A percentile compares a stretch with the other conserved stretches of the same genome.
Evolutionary conservation across 2,888 invertebrate species (phyloP).

Genomic region (Aspidapion aeneum): DNA sequence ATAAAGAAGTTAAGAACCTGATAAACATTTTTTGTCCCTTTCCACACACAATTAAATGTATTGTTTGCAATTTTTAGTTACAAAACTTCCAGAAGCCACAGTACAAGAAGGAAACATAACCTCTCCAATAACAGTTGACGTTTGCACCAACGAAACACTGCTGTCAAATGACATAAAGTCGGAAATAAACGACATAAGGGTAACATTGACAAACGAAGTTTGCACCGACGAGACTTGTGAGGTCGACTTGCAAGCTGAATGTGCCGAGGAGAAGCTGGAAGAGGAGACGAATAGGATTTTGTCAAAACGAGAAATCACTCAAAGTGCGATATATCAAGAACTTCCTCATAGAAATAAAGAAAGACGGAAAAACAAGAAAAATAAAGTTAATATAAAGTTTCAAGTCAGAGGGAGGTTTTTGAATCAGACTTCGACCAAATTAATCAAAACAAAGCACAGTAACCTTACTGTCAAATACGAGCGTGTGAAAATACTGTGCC

Average conservation of each 20-base stretch:
- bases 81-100: conserved; percentile 49
- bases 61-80: no score
- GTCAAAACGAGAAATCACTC: conserved; percentile 26
- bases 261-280: conserved; percentile 27
- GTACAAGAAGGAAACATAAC: conserved; percentile 47
- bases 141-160: conserved; percentile 46
- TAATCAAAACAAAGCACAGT: conserved; percentile 14
- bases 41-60: no score
- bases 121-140: conserved; percentile 38
- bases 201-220: conserved; percentile 25
- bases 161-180: background rate
- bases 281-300: conserved; percentile 37
- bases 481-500: conserved; percentile 44
- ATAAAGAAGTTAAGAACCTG: background rate
- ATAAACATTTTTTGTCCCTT: background rate
- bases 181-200: conserved; percentile 27
- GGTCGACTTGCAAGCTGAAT: conserved; percentile 27
- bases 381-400: conserved; percentile 38
- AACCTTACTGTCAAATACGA: conserved; percentile 25
- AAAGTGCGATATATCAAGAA: conserved; percentile 16
- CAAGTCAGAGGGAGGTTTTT: conserved; percentile 35
- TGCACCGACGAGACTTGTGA: conserved; percentile 27
- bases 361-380: conserved; percentile 22
- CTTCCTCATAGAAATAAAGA: conserved; percentile 27
- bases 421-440: conserved; percentile 19